phyloP scores from a whole-genome alignment of 2,797 vertebrate species.

The Urosaurus nigricauda region DNA sequence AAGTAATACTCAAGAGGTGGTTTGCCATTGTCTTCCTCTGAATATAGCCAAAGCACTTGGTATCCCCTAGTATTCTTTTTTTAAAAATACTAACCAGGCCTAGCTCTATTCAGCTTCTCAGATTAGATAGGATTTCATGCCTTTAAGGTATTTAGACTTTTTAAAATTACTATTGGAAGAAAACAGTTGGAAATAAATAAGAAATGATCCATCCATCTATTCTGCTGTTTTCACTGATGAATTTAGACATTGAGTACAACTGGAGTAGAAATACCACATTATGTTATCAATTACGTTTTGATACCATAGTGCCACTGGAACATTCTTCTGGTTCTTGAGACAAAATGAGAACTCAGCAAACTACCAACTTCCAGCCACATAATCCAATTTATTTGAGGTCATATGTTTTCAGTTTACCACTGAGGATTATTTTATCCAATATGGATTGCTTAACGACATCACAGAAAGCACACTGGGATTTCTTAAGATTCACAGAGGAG shows the following conservation, averaged over 20 bases:
- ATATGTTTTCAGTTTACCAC: slow-evolving; percentile 1
- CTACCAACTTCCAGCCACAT: background rate
- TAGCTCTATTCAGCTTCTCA: no score
- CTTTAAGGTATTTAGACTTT: no score
- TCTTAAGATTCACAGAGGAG: background rate
- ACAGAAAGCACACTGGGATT: background rate
- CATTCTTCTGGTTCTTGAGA: background rate
- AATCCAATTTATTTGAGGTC: slow-evolving; percentile 5
- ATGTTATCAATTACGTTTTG: background rate
- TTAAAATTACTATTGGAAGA: background rate
- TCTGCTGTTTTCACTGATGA: background rate
- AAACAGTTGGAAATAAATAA: background rate
- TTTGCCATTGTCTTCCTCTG: no score
- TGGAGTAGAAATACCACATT: background rate
- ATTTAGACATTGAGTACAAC: background rate
- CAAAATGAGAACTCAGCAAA: background rate
- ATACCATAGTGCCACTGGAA: background rate
- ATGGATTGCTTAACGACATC: slow-evolving; percentile 13
- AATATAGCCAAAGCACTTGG: no score
- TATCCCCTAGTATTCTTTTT: no score
- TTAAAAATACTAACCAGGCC: no score
- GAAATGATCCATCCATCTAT: background rate
- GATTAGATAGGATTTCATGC: no score
- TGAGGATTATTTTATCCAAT: slow-evolving; percentile 2
- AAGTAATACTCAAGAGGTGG: no score